Conservation (phyloP, 2,888 invertebrate species). For the Lasioglossum malachurum region DNA sequence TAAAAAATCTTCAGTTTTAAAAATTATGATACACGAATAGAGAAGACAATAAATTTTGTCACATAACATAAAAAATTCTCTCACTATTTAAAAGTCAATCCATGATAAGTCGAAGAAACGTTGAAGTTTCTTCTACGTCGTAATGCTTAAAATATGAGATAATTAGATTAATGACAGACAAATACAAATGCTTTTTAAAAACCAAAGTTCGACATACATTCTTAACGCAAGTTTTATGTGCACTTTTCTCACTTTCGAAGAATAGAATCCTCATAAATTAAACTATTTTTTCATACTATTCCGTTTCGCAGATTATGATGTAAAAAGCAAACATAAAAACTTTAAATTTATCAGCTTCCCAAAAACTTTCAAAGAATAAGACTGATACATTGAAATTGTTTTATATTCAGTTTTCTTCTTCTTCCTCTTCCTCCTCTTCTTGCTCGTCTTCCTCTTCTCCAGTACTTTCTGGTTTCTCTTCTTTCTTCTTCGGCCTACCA, state of each 20-base stretch:
- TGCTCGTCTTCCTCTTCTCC: slow-evolving; percentile 84
- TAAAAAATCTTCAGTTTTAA: slow-evolving; percentile 52
- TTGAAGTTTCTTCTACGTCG: slow-evolving; percentile 34
- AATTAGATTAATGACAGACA: slow-evolving; percentile 28
- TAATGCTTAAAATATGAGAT: slow-evolving; percentile 37
- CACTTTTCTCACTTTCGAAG: slow-evolving; percentile 6
- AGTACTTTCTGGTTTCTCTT: slow-evolving; percentile 83
- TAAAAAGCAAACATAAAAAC: slow-evolving; percentile 60
- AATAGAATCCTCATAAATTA: slow-evolving; percentile 31
- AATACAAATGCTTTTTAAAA: neutral
- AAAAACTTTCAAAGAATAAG: slow-evolving; percentile 64
- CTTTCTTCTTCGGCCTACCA: slow-evolving; percentile 83
- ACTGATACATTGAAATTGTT: slow-evolving; percentile 55
- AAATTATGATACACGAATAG: slow-evolving; percentile 50
- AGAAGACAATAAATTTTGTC: slow-evolving; percentile 42
- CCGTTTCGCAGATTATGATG: slow-evolving; percentile 49
- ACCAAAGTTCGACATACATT: slow-evolving; percentile 25
- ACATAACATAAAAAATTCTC: slow-evolving; percentile 27
- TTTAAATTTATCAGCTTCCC: slow-evolving; percentile 47
- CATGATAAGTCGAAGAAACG: slow-evolving; percentile 49
- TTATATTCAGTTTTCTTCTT: slow-evolving; percentile 77
- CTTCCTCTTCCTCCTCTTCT: slow-evolving; percentile 83
- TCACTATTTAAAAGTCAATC: slow-evolving; percentile 47
- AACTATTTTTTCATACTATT: slow-evolving; percentile 25
- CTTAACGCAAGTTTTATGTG: slow-evolving; percentile 21